A percentile compares a stretch with the other conserved stretches of the same genome.
These are phyloP conservation scores for Tupaia tana DNA, from an alignment of 2,113 vertebrate genomes.

Conservation along the genomic window DNA sequence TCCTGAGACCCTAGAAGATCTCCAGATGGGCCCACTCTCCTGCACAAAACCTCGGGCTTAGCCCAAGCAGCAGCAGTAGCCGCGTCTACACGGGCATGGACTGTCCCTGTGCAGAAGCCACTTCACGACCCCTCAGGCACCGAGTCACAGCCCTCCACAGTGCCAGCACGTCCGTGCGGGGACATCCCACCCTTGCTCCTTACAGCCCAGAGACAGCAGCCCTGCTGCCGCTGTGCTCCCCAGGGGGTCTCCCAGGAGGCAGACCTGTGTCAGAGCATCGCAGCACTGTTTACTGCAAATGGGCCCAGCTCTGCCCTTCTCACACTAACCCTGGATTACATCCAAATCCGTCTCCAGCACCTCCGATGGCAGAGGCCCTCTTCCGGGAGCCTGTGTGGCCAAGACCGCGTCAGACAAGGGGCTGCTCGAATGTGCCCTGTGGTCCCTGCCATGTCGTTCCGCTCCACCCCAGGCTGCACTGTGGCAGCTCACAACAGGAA, in stretches of 20 bases:
- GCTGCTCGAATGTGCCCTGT: not conserved
- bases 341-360: not conserved
- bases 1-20: not conserved
- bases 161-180: not conserved
- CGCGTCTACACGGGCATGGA: not conserved
- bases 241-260: not conserved
- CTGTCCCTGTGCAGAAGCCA: not conserved
- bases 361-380: not conserved
- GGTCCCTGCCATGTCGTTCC: not conserved
- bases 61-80: not conserved
- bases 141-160: not conserved
- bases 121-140: fast-evolving
- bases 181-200: not conserved
- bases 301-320: not conserved
- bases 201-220: not conserved
- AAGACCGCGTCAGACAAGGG: conserved; percentile 51
- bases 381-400: not conserved
- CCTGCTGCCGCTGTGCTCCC: not conserved
- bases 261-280: not conserved
- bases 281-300: not conserved
- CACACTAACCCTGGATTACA: not conserved
- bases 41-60: not conserved
- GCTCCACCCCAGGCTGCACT: not conserved
- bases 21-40: not conserved
- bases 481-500: conserved; percentile 42